These are phyloP conservation scores for Cecropterus lyciades DNA, from an alignment of 1,140 invertebrate species.

Conservation along the genomic window DNA sequence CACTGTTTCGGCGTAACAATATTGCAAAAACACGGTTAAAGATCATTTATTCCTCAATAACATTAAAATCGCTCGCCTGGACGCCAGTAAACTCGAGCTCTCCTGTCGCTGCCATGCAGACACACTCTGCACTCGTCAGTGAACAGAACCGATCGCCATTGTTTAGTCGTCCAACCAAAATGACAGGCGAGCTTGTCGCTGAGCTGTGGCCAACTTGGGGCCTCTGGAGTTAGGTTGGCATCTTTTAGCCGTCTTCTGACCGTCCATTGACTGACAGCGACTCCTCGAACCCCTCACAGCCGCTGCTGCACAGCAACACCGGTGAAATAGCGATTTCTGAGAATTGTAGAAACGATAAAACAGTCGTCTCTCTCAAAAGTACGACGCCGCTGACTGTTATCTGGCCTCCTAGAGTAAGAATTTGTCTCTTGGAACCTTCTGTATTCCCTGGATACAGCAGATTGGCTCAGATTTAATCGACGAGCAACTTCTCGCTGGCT, in stretches of 20 bases:
- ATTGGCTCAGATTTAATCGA: conserved; percentile 6
- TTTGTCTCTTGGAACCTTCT: too few species aligned
- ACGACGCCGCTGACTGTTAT: not conserved
- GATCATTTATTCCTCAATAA: too few species aligned
- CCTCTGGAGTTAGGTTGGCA: conserved; percentile 2
- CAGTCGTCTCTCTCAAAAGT: conserved; percentile 15
- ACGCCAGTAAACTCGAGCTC: conserved; percentile 47
- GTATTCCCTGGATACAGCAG: too few species aligned
- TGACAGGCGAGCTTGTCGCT: not conserved
- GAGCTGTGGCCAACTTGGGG: too few species aligned
- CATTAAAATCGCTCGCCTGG: conserved; percentile 48
- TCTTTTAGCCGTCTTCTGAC: not conserved
- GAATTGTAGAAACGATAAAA: conserved; percentile 3
- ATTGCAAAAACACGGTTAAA: too few species aligned
- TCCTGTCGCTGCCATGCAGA: conserved; percentile 11
- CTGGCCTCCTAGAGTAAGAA: not conserved
- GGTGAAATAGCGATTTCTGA: conserved; percentile 20
- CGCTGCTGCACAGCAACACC: conserved; percentile 1
- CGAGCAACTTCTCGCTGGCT: conserved; percentile 6
- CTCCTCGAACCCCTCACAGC: conserved; percentile 9
- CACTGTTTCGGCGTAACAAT: conserved; percentile 40
- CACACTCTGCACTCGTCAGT: conserved; percentile 33
- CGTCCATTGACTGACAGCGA: not conserved
- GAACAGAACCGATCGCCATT: conserved; percentile 29
- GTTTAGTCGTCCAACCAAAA: conserved; percentile 17